A percentile compares a stretch with the other conserved stretches of the same genome.
Evolutionary conservation across 2,797 vertebrate species (phyloP).

Genomic region (Bovichtus diacanthus): DNA sequence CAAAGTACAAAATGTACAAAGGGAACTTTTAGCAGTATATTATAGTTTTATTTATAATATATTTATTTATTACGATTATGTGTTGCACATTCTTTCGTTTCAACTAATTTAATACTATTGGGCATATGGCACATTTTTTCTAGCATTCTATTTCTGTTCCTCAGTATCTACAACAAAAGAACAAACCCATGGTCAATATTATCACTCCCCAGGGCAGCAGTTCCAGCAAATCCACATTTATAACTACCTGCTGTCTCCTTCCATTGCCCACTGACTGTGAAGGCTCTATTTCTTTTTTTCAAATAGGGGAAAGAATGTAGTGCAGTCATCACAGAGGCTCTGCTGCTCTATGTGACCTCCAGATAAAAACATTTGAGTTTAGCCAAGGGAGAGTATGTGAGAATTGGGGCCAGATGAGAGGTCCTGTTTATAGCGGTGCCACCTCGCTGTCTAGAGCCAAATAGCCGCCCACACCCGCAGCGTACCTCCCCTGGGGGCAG

Average conservation of each 20-base stretch:
- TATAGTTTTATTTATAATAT: too few species aligned
- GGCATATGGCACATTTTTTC: background rate
- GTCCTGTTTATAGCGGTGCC: conserved; percentile 71
- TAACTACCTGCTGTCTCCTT: conserved; percentile 25
- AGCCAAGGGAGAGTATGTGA: conserved; percentile 55
- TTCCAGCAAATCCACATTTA: conserved; percentile 35
- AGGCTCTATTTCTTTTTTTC: conserved; percentile 26
- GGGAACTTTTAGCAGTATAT: too few species aligned
- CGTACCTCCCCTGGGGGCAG: conserved; percentile 36
- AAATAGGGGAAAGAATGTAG: conserved; percentile 14
- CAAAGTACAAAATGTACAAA: too few species aligned
- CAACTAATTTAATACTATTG: background rate
- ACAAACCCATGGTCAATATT: conserved; percentile 11
- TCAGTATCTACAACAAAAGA: conserved; percentile 10
- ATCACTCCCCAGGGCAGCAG: background rate
- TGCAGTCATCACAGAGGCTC: conserved; percentile 49
- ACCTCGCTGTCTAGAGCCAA: conserved; percentile 69
- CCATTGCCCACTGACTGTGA: conserved; percentile 7
- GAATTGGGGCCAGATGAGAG: conserved; percentile 69
- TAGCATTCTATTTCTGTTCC: conserved; percentile 13
- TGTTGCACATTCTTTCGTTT: background rate
- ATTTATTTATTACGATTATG: too few species aligned
- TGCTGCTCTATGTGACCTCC: conserved; percentile 41
- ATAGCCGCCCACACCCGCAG: conserved; percentile 59
- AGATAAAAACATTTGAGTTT: conserved; percentile 51